Evolutionary conservation across 2,113 vertebrate genomes (phyloP), one percentile per base, ranked within the genome.

Genomic region (Peromyscus californicus): DNA sequence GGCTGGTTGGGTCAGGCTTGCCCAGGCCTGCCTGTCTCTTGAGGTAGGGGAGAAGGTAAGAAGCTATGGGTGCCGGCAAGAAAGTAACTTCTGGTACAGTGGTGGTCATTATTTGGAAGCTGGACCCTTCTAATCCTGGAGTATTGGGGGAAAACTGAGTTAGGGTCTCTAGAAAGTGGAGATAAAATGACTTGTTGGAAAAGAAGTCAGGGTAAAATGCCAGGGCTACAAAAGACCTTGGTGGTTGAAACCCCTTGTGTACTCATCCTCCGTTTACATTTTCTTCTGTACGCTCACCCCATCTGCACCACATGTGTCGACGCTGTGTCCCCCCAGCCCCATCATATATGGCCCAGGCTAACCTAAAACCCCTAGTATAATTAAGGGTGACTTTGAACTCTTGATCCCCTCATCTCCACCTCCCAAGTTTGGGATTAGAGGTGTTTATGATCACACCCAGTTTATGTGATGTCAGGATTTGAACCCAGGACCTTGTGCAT

Each of bases 11-110:
- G 39, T 36, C 54, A 75, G 33, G 5, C 89, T 57, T 90, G 96
- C 33, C 83, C 39, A 15, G 75, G 65, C 91, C 84, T 95, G 89
- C 29, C 59, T 63, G 75, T 45, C 6, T 84, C 92, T 85, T 82
- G 59, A 36, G n/a, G 22, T 29, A 26, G 36, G 26, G 70, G 51
- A 59, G 79, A 26, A 72, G 80, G 24, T 9, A 33, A 82, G 82
- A 69, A 75, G 59, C 16, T 39, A 45, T 22, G 48, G 24, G 42
- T 12, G 12, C 65, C n/a, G 76, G 75, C n/a, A 79, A 29, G n/a
- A 70, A n/a, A 26, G 31, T 80, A 51, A 69, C 61, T 93, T 88
- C 79, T 89, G 65, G 72, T 15, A 31, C 51, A 59, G 54, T 57
- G 11, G 3, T 70, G 76, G 42, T 54, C 70, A 79, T 78, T 21